Evolutionary conservation across 2,113 vertebrate species (phyloP).

Genomic region (Gadus chalcogrammus): DNA sequence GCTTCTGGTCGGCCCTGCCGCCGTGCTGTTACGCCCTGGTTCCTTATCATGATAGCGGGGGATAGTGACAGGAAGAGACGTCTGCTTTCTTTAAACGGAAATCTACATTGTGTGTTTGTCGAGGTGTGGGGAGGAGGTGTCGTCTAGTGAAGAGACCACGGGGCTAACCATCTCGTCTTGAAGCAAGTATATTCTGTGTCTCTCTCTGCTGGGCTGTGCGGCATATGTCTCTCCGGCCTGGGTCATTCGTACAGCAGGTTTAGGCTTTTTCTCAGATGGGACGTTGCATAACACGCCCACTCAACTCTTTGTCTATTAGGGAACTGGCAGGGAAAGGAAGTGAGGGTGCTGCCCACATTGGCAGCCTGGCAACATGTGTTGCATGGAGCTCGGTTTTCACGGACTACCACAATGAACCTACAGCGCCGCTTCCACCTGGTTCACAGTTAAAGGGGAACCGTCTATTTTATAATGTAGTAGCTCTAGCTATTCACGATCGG

Average conservation of each 20-base stretch:
- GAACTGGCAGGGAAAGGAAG: conserved; percentile 30
- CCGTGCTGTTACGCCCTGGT: too few species aligned
- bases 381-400: not conserved
- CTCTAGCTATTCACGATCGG: too few species aligned
- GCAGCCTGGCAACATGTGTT: not conserved
- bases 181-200: not conserved
- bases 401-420: too few species aligned
- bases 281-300: conserved; percentile 41
- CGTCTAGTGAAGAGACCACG: too few species aligned
- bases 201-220: not conserved
- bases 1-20: too few species aligned
- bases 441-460: too few species aligned
- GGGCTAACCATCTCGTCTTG: too few species aligned
- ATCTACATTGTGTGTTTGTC: too few species aligned
- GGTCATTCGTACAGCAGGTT: conserved; percentile 27
- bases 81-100: not conserved
- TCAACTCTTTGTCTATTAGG: conserved; percentile 35
- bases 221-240: conserved; percentile 1
- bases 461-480: too few species aligned
- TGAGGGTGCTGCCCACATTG: conserved; percentile 36
- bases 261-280: conserved; percentile 13
- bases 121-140: too few species aligned
- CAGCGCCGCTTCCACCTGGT: too few species aligned
- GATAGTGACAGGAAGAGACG: not conserved
- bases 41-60: too few species aligned